Percentiles rank a stretch among this genome's conserved stretches.
Conservation (phyloP, 1,140 invertebrate species). For the Drosophila ambigua region DNA sequence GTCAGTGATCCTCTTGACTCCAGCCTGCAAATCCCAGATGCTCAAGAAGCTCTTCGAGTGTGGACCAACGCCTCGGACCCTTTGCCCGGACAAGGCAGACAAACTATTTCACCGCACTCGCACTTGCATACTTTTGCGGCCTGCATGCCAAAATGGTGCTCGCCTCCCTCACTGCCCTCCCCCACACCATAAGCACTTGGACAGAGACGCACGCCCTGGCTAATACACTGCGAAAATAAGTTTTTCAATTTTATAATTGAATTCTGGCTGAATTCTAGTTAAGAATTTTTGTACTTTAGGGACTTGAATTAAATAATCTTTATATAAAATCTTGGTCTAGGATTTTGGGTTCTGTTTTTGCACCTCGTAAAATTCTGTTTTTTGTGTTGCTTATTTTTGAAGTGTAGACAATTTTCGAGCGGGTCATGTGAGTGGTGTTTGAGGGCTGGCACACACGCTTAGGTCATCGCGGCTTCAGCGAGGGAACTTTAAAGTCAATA, state of each 20-base stretch:
- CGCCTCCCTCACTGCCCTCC: neutral
- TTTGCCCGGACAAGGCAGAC: constrained; percentile 41
- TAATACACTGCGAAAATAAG: neutral
- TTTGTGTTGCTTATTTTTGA: neutral
- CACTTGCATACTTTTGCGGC: constrained; percentile 63
- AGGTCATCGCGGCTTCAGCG: constrained; percentile 31
- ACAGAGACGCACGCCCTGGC: constrained; percentile 2
- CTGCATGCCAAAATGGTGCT: constrained; percentile 55
- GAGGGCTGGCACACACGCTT: constrained; percentile 4
- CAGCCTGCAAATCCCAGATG: constrained; percentile 35
- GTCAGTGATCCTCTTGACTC: constrained; percentile 18
- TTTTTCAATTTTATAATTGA: too few species aligned
- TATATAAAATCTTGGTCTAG: too few species aligned
- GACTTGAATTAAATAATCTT: too few species aligned
- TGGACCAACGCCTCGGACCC: constrained; percentile 32
- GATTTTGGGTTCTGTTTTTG: too few species aligned
- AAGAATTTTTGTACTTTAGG: too few species aligned
- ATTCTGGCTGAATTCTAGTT: too few species aligned
- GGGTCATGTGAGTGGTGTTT: constrained; percentile 5
- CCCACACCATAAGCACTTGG: constrained; percentile 19
- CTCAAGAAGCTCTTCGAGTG: constrained; percentile 15
- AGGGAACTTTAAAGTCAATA: constrained; percentile 13
- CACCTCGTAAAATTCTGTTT: too few species aligned
- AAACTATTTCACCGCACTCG: constrained; percentile 48
- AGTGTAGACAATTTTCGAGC: neutral